Conservation (phyloP, 1,140 invertebrate species). For the Plodia interpunctella region DNA sequence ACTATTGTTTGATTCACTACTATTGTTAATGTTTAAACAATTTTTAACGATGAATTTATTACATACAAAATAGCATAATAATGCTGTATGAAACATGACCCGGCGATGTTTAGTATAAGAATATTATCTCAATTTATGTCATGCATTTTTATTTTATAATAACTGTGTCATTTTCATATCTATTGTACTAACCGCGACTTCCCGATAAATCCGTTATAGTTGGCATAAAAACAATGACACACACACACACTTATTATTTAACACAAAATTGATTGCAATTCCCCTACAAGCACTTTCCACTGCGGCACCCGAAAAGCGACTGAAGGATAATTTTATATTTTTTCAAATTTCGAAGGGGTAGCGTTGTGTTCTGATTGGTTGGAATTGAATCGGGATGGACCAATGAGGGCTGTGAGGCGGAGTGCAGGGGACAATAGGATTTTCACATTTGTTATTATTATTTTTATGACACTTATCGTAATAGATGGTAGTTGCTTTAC, state of each 20-base stretch:
- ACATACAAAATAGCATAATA: too few relatives aligned
- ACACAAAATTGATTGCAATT: neutral
- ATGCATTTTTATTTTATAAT: neutral
- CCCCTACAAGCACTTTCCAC: neutral
- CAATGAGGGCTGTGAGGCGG: neutral
- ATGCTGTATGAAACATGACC: too few relatives aligned
- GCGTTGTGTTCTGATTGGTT: conserved; percentile 5
- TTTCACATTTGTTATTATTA: neutral
- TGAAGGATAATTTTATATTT: conserved; percentile 34
- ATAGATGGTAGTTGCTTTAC: too few relatives aligned
- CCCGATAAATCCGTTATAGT: conserved; percentile 43
- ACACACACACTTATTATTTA: conserved; percentile 11
- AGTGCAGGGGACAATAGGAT: neutral
- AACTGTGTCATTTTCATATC: neutral
- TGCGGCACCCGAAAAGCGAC: conserved; percentile 22
- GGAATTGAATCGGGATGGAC: neutral
- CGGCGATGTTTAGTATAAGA: too few relatives aligned
- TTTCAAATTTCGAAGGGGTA: conserved; percentile 19
- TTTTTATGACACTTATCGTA: neutral
- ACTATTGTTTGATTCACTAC: too few relatives aligned
- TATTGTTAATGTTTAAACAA: too few relatives aligned
- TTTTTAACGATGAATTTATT: too few relatives aligned
- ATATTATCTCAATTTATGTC: too few relatives aligned
- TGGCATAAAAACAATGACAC: conserved; percentile 48
- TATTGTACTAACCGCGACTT: conserved; percentile 30